Evolutionary conservation across 2,113 vertebrate species (phyloP), one percentile per base, ranked within the genome.

Genomic region (Seriola aureovittata): DNA sequence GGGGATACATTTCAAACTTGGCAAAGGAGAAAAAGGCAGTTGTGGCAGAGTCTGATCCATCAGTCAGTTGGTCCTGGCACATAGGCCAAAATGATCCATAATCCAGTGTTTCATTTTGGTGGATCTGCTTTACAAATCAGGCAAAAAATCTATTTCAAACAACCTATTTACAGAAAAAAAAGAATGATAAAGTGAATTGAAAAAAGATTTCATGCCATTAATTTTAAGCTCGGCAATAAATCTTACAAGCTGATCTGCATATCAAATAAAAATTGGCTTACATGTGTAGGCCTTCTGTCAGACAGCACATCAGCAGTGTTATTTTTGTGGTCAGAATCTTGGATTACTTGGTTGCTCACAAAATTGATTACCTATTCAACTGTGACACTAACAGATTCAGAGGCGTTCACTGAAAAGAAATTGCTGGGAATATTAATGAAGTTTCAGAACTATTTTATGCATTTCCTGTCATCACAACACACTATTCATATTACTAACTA

Each of bases 231-330:
- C 78, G 81, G 84, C 75, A 75, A 38, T 46, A 29, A 52, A 46
- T 68, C 66, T 75, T 42, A n/a, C 16, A 40, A 57, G 69, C 8
- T 63, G 4, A 81, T 90, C 64, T 88, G 85, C 85, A 89, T 84
- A 80, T 84, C 17, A 70, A 76, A 74, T 72, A 58, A 73, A 77
- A 71, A 66, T 16, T 78, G 84, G 68, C 70, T 74, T 38, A 71
- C 21, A 63, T 38, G 38, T 72, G 40, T 58, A 60, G 65, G 72
- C 60, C 32, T 79, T 72, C 62, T 86, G 80, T 88, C 78, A 78
- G 73, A 85, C 36, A n/a, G 25, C 54, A 71, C 50, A 85, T 76
- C 59, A 84, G 58, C 68, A 65, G 34, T 78, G 74, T 21, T 42
- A 71, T 54, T 69, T 75, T 59, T 73, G 60, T 70, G 80, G 54